phyloP scores from a whole-genome alignment of 2,797 vertebrate genomes.

The Chaetophractus vellerosus region DNA sequence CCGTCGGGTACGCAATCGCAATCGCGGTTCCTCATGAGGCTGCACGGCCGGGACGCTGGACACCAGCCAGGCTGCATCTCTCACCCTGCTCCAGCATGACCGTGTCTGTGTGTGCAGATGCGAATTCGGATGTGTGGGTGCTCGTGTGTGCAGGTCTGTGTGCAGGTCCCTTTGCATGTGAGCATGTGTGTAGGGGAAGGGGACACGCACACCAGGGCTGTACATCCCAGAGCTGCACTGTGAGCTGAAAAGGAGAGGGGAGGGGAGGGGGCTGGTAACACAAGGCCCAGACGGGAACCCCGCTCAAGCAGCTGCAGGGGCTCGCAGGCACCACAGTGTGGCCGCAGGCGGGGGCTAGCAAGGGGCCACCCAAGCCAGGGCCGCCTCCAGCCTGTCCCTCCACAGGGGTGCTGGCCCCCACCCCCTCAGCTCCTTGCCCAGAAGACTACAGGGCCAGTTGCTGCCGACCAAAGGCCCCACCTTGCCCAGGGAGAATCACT shows the following conservation, averaged over 20 bases:
- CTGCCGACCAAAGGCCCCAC: not conserved
- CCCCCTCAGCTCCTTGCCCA: accelerated
- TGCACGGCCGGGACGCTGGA: accelerated
- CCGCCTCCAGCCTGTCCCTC: not conserved
- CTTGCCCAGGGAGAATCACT: not conserved
- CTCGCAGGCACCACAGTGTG: not conserved
- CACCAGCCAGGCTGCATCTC: not conserved
- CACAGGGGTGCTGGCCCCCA: no score
- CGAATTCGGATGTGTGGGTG: not conserved
- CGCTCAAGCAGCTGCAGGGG: not conserved
- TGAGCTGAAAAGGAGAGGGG: not conserved
- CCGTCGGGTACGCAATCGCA: no score
- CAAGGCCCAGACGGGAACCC: no score
- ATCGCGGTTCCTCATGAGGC: not conserved
- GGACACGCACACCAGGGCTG: accelerated
- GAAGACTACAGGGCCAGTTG: not conserved
- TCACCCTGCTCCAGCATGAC: not conserved
- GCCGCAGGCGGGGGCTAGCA: not conserved
- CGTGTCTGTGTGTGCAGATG: accelerated
- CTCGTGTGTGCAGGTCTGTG: not conserved
- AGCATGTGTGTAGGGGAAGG: no score
- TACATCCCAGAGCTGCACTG: not conserved
- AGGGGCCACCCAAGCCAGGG: not conserved
- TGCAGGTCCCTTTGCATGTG: not conserved
- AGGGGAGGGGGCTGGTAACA: not conserved